These are phyloP conservation scores for Jacana jacana DNA, from an alignment of 2,113 vertebrate species.

Conservation along the genomic window DNA sequence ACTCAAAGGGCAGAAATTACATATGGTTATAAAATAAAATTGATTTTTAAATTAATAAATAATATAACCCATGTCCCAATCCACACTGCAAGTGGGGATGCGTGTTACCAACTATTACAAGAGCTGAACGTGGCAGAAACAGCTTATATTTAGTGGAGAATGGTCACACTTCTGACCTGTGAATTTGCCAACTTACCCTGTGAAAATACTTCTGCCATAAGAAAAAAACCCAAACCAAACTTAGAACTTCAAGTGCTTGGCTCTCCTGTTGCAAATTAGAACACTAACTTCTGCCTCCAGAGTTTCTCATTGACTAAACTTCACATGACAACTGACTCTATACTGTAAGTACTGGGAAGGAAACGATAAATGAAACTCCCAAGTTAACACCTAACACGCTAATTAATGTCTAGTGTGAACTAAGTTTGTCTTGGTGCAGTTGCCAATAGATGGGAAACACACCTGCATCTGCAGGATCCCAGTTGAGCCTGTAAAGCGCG, in stretches of 20 bases:
- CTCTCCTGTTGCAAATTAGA: not conserved
- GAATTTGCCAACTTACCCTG: not conserved
- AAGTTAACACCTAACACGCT: not conserved
- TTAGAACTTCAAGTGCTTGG: not conserved
- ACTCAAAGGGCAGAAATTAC: not conserved
- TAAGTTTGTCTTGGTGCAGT: not conserved
- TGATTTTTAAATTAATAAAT: not conserved
- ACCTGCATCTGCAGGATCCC: not conserved
- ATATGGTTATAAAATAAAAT: not conserved
- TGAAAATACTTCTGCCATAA: not conserved
- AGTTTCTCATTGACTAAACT: not conserved
- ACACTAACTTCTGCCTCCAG: not conserved
- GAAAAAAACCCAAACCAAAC: not conserved
- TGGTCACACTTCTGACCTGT: not conserved
- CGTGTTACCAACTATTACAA: not conserved
- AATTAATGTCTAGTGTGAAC: not conserved
- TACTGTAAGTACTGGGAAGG: not conserved
- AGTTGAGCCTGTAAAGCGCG: not conserved
- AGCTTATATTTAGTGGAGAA: not conserved
- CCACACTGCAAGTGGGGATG: not conserved
- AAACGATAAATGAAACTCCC: not conserved
- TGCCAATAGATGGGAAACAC: not conserved
- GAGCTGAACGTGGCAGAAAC: not conserved
- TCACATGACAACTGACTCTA: not conserved
- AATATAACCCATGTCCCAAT: not conserved